A percentile compares a stretch with the other conserved stretches of the same genome.
Evolutionary conservation across 2,797 vertebrate species (phyloP).

Genomic region (Enteromius viviparus): DNA sequence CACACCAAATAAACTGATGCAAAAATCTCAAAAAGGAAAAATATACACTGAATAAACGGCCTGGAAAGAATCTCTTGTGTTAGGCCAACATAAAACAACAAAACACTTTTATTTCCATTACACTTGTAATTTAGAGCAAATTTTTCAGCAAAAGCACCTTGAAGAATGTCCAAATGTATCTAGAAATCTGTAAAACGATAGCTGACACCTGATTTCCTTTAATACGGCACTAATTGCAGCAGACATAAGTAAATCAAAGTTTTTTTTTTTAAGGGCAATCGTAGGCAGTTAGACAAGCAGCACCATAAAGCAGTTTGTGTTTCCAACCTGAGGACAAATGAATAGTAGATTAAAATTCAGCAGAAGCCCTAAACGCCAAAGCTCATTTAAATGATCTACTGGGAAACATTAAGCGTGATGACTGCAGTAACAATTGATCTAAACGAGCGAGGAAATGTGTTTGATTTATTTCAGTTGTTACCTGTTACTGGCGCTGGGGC

Average conservation of each 20-base stretch:
- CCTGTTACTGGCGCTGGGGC: constrained; percentile 52
- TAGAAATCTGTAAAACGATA: constrained; percentile 53
- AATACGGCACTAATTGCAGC: constrained; percentile 57
- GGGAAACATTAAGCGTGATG: constrained; percentile 61
- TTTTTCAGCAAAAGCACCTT: constrained; percentile 35
- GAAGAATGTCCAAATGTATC: constrained; percentile 53
- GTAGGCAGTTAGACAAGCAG: constrained; percentile 51
- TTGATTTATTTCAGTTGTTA: constrained; percentile 63
- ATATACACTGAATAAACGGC: neutral
- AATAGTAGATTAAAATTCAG: constrained; percentile 62
- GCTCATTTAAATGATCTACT: constrained; percentile 64
- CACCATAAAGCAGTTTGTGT: constrained; percentile 47
- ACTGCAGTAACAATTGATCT: constrained; percentile 61
- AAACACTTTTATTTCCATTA: neutral
- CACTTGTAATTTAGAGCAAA: neutral
- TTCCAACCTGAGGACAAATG: constrained; percentile 59
- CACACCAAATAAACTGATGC: neutral
- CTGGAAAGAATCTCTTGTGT: neutral
- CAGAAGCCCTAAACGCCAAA: constrained; percentile 52
- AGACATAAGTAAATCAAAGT: constrained; percentile 43
- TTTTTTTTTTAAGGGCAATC: constrained; percentile 51
- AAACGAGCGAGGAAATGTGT: constrained; percentile 60
- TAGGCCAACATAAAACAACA: neutral
- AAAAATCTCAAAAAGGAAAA: neutral
- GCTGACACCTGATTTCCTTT: constrained; percentile 51